Base-by-base conservation (phyloP, 1,140 invertebrate genomes). In the Drosophila fuyamai region DNA sequence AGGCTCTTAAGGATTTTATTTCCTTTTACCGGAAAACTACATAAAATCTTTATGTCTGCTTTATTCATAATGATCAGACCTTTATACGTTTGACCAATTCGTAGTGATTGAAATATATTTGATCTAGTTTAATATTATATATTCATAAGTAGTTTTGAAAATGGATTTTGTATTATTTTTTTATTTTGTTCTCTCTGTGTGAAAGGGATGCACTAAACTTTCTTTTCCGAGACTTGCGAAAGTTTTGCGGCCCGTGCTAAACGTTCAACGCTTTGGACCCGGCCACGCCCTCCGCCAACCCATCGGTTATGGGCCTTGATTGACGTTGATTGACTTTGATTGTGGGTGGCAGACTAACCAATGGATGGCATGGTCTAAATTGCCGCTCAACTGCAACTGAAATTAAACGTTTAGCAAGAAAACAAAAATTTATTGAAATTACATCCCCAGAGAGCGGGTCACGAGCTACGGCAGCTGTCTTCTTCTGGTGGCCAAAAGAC, bases 201-300 rank as follows among this genome's bases (percentile, higher is more conserved):
- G 8, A 32, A 10, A 4, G 29, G 51, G 44, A 66, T 66, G 65
- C 36, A 2, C n/a, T 12, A 2, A 23, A 72, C 74, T 61, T 51
- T 70, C 56, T 75, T 63, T 60, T 57, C 12, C 29, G 27, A 36
- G 10, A 13, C 36, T 57, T 68, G 61, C 43, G 75, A 77, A 77
- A 77, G 75, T 77, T 48, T 77, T 48, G 47, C 61, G 41, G 44
- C 44, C 43, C 74, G 74, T 77, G 75, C 65, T 77, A 77, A 77
- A 77, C 74, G 74, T 46, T 77, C 57, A 54, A 77, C 75, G 75
- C 75, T 67, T 59, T 43, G 51, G 27, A 6, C 27, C 29, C 16
- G 12, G 12, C 60, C 50, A 36, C 61, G 43, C 43, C 63, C 18
- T 8, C 67, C 36, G 53, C 51, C 68, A 63, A 57, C 23, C 61